These are phyloP conservation scores for Lanius collurio DNA, from an alignment of 2,113 vertebrate genomes.

Conservation along the genomic window DNA sequence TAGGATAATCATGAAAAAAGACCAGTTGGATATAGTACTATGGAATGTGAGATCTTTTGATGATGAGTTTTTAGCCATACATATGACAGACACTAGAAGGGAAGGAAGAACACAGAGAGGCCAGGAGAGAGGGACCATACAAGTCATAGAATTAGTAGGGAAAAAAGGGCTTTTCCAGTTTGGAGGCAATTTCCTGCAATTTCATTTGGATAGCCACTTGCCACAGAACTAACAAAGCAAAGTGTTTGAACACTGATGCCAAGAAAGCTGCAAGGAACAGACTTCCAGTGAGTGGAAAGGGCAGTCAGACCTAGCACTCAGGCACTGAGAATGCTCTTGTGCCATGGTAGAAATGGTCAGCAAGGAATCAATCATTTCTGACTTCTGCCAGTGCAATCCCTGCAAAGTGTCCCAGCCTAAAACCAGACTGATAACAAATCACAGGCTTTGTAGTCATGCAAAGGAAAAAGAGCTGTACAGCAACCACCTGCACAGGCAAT, in stretches of 20 bases:
- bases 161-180: not conserved
- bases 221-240: not conserved
- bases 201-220: not conserved
- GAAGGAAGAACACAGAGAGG: not conserved
- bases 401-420: not conserved
- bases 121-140: not conserved
- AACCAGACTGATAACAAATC: constrained; percentile 32
- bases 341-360: not conserved
- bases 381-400: not conserved
- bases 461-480: constrained; percentile 13
- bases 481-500: constrained; percentile 76
- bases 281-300: not conserved
- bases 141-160: not conserved
- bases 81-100: not conserved
- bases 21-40: not conserved
- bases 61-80: not conserved
- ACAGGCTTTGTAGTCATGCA: not conserved
- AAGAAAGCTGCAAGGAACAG: not conserved
- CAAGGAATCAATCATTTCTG: not conserved
- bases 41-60: not conserved
- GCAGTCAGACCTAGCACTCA: not conserved
- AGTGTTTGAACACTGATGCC: not conserved
- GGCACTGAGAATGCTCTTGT: not conserved
- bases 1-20: not conserved
- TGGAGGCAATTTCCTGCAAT: not conserved